phyloP scores from a whole-genome alignment of 1,140 invertebrate genomes.

The Sarcophaga peregrina region DNA sequence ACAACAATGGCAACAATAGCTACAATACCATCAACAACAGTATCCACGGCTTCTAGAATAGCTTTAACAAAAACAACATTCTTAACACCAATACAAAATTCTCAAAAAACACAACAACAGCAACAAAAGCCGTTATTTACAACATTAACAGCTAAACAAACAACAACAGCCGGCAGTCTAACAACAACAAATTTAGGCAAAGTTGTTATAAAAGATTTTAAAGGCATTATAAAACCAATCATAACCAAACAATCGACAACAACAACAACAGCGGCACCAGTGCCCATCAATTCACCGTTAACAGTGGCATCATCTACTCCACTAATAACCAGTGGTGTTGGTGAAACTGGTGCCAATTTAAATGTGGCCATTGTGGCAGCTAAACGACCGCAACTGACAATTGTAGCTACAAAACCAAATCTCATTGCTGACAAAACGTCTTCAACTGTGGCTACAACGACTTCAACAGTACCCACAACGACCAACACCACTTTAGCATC shows the following conservation, averaged over 20 bases:
- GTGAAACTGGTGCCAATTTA: not conserved
- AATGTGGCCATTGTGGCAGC: conserved; percentile 37
- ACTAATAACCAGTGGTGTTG: not conserved
- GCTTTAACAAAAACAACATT: conserved; percentile 34
- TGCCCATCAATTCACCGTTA: not conserved
- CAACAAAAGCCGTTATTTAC: conserved; percentile 19
- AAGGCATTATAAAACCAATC: conserved; percentile 16
- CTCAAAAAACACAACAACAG: conserved; percentile 1
- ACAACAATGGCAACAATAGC: conserved; percentile 14
- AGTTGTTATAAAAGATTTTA: conserved; percentile 29
- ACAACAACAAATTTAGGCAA: conserved; percentile 7
- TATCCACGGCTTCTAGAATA: not conserved
- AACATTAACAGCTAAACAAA: conserved; percentile 30
- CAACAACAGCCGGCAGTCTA: not conserved
- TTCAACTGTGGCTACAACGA: not conserved
- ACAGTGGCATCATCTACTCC: not conserved
- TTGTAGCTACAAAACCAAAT: conserved; percentile 3
- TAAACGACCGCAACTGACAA: conserved; percentile 28
- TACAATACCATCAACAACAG: not conserved
- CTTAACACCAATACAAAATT: conserved; percentile 27
- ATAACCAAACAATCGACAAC: not conserved
- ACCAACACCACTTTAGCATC: not conserved
- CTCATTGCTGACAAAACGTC: not conserved
- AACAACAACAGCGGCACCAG: not conserved
- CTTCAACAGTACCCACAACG: not conserved